Conservation (phyloP, 2,888 invertebrate genomes). For the Pheosia gnoma region DNA sequence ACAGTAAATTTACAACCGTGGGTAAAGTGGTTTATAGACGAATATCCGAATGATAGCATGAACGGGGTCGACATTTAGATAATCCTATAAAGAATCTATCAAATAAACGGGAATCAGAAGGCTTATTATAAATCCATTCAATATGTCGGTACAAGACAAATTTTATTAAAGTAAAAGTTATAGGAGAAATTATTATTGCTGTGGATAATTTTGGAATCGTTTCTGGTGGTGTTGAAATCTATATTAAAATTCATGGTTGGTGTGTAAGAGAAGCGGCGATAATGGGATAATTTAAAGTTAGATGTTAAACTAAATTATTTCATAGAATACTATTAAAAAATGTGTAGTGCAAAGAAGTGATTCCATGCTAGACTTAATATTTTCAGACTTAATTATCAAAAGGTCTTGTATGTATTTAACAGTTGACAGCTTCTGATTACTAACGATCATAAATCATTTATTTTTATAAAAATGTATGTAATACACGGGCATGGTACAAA, state of each 20-base stretch:
- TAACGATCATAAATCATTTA: too few species aligned
- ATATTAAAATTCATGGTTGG: constrained; percentile 14
- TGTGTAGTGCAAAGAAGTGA: too few species aligned
- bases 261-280: constrained; percentile 4
- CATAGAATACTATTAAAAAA: too few species aligned
- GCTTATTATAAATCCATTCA: constrained; percentile 40
- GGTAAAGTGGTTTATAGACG: constrained; percentile 14
- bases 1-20: constrained; percentile 20
- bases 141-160: constrained; percentile 16
- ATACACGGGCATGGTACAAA: too few species aligned
- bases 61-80: constrained; percentile 21
- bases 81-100: constrained; percentile 41
- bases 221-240: constrained; percentile 10
- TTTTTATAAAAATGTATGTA: too few species aligned
- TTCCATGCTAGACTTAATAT: too few species aligned
- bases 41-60: constrained; percentile 15
- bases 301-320: not conserved
- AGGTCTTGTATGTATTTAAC: too few species aligned
- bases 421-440: too few species aligned
- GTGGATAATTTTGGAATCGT: constrained; percentile 20
- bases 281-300: not conserved
- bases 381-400: too few species aligned
- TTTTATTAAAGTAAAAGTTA: constrained; percentile 26
- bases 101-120: constrained; percentile 31
- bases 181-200: constrained; percentile 14